Evolutionary conservation across 2,113 vertebrate genomes (phyloP), one percentile per base, ranked within the genome.

Genomic region (Amia ocellicauda): DNA sequence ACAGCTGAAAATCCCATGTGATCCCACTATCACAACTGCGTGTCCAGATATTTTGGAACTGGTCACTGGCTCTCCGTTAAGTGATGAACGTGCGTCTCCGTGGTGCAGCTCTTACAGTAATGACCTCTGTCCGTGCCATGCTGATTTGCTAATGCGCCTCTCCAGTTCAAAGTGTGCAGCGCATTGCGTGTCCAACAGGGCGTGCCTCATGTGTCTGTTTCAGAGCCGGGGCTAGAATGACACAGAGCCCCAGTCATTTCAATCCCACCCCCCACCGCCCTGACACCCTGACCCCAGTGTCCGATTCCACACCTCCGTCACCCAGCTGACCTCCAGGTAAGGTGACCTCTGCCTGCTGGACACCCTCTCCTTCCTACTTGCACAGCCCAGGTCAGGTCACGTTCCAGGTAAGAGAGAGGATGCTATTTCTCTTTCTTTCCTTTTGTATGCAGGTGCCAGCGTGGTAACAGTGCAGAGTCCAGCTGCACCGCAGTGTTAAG

Each of bases 251-350:
- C 26, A 26, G 57, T 11, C 7, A 20, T 26, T 3, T 43, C 10
- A 19, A 57, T 45, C 55, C 26, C n/a, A n/a, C 54, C 36, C 23
- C 1, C 22, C 17, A 11, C 20, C 40, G 1, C 57, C 23, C 26
- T 31, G 27, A 53, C 58, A 28, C 19, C 52, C 16, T 60, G 62
- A 64, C 41, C 57, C 22, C 16, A 54, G 43, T 66, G 47, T 66
- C 40, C 26, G 40, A 42, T 43, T 66, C 66, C 68, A 65, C 68
- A 29, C 61, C 42, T 22, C 50, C 40, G 13, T 49, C 31, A 45
- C 66, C 64, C 61, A 42, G 65, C 66, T 70, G 64, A 65, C 68
- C 68, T 49, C 47, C 14, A 50, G 47, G 63, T 50, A 71, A n/a
- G 60, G 40, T 54, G 60, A 67, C 36, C 55, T 29, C 14, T 47